These are phyloP conservation scores for Paralinhomoeus sp. DNA, from an alignment of 2,888 invertebrate genomes.

Conservation along the genomic window DNA sequence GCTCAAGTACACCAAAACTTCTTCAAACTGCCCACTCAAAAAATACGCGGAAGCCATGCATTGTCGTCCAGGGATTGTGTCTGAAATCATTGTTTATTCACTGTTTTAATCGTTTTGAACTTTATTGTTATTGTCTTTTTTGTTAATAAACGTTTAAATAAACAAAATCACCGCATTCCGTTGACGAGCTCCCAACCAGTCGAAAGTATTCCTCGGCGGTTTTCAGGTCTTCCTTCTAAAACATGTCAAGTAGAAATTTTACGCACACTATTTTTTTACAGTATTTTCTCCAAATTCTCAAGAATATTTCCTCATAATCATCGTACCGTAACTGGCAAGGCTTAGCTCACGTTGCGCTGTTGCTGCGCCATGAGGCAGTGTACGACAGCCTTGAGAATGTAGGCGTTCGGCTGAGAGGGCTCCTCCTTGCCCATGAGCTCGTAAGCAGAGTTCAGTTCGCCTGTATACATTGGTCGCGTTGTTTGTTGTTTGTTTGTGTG, in stretches of 20 bases:
- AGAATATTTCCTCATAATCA: too few species aligned
- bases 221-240: constrained; percentile 78
- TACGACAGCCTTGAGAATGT: constrained; percentile 82
- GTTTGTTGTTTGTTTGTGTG: too few species aligned
- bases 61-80: constrained; percentile 74
- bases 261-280: too few species aligned
- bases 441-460: constrained; percentile 66
- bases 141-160: too few species aligned
- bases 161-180: constrained; percentile 46
- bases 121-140: too few species aligned
- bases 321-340: too few species aligned
- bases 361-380: constrained; percentile 80
- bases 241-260: too few species aligned
- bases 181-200: constrained; percentile 76
- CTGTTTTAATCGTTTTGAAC: too few species aligned
- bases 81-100: too few species aligned
- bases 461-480: constrained; percentile 20
- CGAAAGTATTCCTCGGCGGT: constrained; percentile 87
- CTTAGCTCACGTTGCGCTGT: constrained; percentile 39
- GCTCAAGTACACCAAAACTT: constrained; percentile 79
- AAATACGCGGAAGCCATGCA: constrained; percentile 97
- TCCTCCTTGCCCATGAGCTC: constrained; percentile 68
- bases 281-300: too few species aligned
- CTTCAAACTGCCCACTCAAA: constrained; percentile 74
- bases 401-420: constrained; percentile 78